Evolutionary conservation across 2,113 vertebrate genomes (phyloP), one percentile per base, ranked within the genome.

Genomic region (Sisor rabdophorus): DNA sequence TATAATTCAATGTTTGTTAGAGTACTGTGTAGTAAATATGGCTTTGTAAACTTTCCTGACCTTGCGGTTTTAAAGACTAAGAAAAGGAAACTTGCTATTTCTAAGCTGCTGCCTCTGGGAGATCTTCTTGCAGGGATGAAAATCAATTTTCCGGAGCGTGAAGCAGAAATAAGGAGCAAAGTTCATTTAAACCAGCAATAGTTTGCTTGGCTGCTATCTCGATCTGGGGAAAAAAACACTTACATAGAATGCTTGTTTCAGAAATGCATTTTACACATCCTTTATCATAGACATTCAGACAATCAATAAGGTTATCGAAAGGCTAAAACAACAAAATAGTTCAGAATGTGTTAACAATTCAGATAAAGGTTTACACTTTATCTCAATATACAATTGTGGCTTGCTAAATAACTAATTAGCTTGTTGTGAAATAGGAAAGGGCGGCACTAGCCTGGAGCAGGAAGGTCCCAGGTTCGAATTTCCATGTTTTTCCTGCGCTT

Each of bases 111-210:
- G 32, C 13, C 59, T 71, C 70, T 55, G 80, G 11, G 11, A 71
- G 19, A 30, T 60, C 24, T 76, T 52, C 50, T 76, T 24, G 13
- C 52, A 63, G 48, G 8, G 17, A 60, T 10, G 32, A 52, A 53
- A 48, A 76, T 60, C 19, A 71, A 20, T 32, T 55, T 67, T 67
- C 47, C 24, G 26, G 69, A 69, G 72, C 50, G 9, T 26, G 48
- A 78, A 26, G 61, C 56, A 26, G 56, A 58, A 73, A 47, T 69
- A 16, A 61, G 54, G 69, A 76, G 61, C 15, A 73, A 26, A 63
- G 59, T 71, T 69, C 77, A 82, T 32, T 76, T 79, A 79, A 79
- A 56, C 28, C 36, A 56, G 74, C 48, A 58, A 65, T 55, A 56
- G 61, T 3, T 63, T 78, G 60, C 36, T 60, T 61, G 71, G 74